Evolutionary conservation across 2,113 vertebrate species (phyloP), one percentile per base, ranked within the genome.

Genomic region (Coregonus clupeaformis): DNA sequence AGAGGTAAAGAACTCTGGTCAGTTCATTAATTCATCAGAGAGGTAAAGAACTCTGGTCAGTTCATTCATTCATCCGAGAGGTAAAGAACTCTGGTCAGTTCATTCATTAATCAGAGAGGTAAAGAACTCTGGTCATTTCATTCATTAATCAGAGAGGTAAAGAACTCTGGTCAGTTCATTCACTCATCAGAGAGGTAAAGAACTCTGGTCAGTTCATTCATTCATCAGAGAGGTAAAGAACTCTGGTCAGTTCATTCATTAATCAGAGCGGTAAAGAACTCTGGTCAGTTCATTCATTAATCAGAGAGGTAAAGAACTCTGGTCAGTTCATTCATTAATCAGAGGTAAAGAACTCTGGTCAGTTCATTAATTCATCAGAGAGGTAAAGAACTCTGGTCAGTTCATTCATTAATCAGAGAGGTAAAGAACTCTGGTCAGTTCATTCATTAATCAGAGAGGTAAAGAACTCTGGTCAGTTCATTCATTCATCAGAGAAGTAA

Each of bases 131-230:
- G 94, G 47, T 52, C 93, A 92, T 93, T 92, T 83, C 89, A 90
- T 77, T 95, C 95, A 97, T 97, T 96, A 97, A 97, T 96, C 96
- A 96, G 93, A 86, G 74, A 89, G 89, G 92, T 94, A 94, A 95
- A 94, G 27, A 27, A 1, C 27, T 27, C 36, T 94, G 94, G 47
- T 52, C 93, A 92, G 93, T 92, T 83, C 89, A 90, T 77, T 95
- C 95, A 97, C 97, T 96, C 96, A 97, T 96, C 96, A 96, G 93
- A 86, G 74, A 89, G 89, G 92, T 94, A 94, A 95, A 94, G 27
- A 27, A 1, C 27, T 27, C 36, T 94, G 94, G 47, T 52, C 93
- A 92, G 93, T 92, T 83, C 89, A 90, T 77, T 95, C 95, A 97
- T 97, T 96, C 96, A 97, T 96, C 96, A 96, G 93, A 86, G 74